Base-by-base conservation (phyloP, 1,140 invertebrate species). In the Penaeus chinensis region DNA sequence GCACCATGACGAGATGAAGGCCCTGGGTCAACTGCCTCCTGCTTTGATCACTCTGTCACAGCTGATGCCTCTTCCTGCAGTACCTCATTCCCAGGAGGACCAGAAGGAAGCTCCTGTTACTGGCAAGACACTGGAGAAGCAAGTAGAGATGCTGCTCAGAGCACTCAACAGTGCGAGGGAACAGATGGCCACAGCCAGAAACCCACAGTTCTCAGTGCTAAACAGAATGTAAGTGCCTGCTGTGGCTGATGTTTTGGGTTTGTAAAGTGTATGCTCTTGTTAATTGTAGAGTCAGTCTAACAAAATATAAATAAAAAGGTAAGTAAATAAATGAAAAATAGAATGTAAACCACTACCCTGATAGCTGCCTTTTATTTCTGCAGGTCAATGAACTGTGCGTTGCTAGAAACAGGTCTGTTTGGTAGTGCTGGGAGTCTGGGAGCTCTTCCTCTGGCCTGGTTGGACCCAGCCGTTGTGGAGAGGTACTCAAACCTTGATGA, bases 131-230 rank as follows among this genome's bases (percentile, higher is more conserved):
- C 66, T 87, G 24, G 27, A 61, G 27, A 87, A 76, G 60, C 85
- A 87, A 16, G 69, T 82, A 37, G 66, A 54, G 18, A 54, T 61
- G 20, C 66, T 87, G 24, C 65, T 74, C 24, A 74, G 32, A 27
- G 69, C 47, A 42, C 60, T 87, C 16, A 71, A 27, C 42, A 32
- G 32, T 24, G 79, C 79, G 13, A 69, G 80, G 63, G 85, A 87
- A 60, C 85, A 82, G 32, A 78, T 87, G 5, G 20, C 19, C 5
- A 82, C 79, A n/a, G 60, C 80, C 22, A 87, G 60, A 42, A 87
- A 81, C 66, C 85, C 85, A 74, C 85, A 87, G 78, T 87, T 87
- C 42, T 87, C 85, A 60, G 27, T 65, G 8, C 85, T 87, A 0
- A 82, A 32, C 24, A 80, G 80, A 71, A 87, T 82, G 85, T 82